Conservation (phyloP, 2,797 vertebrate species). For the Sebastiscus tertius region DNA sequence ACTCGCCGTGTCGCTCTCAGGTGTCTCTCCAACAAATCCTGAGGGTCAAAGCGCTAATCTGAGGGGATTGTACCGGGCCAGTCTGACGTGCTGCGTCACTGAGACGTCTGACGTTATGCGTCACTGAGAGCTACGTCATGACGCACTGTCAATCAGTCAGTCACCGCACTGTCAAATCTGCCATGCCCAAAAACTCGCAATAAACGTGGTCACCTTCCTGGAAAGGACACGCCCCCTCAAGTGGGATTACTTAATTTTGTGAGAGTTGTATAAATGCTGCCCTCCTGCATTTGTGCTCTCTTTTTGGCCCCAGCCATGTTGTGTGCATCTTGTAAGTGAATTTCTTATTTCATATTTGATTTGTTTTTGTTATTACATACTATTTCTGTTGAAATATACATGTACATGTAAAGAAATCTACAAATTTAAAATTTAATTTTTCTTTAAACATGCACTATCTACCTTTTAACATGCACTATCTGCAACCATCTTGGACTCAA, state of each 20-base stretch:
- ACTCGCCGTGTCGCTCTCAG: slow-evolving; percentile 7
- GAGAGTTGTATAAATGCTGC: neutral
- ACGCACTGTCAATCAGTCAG: neutral
- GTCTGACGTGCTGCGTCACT: slow-evolving; percentile 22
- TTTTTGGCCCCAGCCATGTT: neutral
- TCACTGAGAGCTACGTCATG: neutral
- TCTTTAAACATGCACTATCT: too few relatives aligned
- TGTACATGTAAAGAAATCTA: neutral
- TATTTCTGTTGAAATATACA: neutral
- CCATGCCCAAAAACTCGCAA: neutral
- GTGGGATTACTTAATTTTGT: neutral
- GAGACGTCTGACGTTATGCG: slow-evolving; percentile 17
- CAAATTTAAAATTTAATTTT: too few relatives aligned
- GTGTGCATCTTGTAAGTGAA: neutral
- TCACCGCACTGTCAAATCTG: slow-evolving; percentile 18
- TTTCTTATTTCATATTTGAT: neutral
- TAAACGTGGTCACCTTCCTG: rapidly evolving
- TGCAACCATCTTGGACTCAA: too few relatives aligned
- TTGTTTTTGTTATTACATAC: neutral
- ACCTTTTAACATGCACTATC: too few relatives aligned
- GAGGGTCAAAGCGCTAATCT: slow-evolving; percentile 71
- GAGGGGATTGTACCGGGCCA: slow-evolving; percentile 45
- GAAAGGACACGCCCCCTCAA: neutral
- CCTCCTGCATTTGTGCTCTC: too few relatives aligned
- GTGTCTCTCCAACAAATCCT: slow-evolving; percentile 66